A percentile compares a stretch with the other conserved stretches of the same genome.
Evolutionary conservation across 2,888 invertebrate species (phyloP).

Genomic region (Arrhopalites spinosus): DNA sequence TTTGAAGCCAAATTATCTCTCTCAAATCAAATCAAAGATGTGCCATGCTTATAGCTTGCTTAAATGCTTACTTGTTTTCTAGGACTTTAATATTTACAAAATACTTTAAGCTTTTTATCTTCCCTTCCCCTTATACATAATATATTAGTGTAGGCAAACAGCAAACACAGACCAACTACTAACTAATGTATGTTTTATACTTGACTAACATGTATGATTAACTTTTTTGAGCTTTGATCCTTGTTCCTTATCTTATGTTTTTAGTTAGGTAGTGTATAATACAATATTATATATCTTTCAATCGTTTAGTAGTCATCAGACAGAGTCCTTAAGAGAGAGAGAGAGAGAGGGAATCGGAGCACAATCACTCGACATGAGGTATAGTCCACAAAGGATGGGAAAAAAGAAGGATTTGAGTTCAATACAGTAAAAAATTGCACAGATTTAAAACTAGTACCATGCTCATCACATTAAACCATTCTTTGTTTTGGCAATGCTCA

Average conservation of each 20-base stretch:
- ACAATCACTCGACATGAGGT: not conserved
- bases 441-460: constrained; percentile 15
- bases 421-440: not conserved
- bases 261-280: not conserved
- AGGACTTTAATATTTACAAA: not conserved
- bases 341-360: not conserved
- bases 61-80: too few species aligned
- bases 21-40: too few species aligned
- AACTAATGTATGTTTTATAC: not conserved
- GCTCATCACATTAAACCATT: constrained; percentile 18
- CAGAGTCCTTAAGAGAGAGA: not conserved
- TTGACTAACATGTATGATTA: not conserved
- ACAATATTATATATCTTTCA: not conserved
- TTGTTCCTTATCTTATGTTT: not conserved
- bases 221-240: not conserved
- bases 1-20: too few species aligned
- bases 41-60: too few species aligned
- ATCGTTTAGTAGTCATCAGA: not conserved
- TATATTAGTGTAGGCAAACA: not conserved
- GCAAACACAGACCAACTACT: not conserved
- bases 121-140: not conserved
- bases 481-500: constrained; percentile 29
- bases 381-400: not conserved
- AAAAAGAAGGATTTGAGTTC: constrained; percentile 3
- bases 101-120: not conserved